Conservation (phyloP, 2,797 vertebrate genomes). For the Holocentrus rufus region DNA sequence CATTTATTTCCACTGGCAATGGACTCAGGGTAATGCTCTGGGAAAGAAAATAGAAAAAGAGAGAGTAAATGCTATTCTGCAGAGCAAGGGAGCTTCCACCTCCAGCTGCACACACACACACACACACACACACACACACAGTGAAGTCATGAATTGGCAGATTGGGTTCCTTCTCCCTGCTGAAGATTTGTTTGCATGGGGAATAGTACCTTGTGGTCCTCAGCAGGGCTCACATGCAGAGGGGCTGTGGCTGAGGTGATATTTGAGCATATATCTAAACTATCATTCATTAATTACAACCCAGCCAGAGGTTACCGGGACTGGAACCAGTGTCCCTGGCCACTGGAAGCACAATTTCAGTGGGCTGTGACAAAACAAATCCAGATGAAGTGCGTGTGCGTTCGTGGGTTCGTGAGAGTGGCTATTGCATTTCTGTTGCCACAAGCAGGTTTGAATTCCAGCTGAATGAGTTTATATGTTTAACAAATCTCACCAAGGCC, state of each 20-base stretch:
- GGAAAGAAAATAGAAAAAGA: conserved; percentile 72
- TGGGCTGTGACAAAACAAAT: conserved; percentile 61
- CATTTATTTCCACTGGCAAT: conserved; percentile 78
- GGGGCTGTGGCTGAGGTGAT: conserved; percentile 37
- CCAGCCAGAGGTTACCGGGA: conserved; percentile 33
- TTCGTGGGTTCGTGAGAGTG: conserved; percentile 18
- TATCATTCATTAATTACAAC: conserved; percentile 18
- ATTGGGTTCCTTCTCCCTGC: conserved; percentile 68
- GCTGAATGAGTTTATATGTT: conserved; percentile 68
- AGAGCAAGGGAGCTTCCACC: conserved; percentile 60
- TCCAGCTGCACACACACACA: conserved; percentile 66
- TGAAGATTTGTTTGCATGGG: conserved; percentile 63
- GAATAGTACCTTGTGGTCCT: conserved; percentile 54
- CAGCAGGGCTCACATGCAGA: conserved; percentile 56
- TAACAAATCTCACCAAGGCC: conserved; percentile 60
- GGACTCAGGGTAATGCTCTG: conserved; percentile 63
- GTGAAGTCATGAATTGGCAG: conserved; percentile 80
- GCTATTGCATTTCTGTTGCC: conserved; percentile 47
- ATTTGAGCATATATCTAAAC: conserved; percentile 45
- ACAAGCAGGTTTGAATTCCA: conserved; percentile 63
- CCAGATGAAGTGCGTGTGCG: conserved; percentile 35
- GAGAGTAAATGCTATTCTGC: conserved; percentile 64
- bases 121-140: conserved; percentile 45
- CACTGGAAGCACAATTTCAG: conserved; percentile 2
- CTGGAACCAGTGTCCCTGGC: conserved; percentile 32